Conservation (phyloP, 2,797 vertebrate genomes). For the Macropus fuliginosus region DNA sequence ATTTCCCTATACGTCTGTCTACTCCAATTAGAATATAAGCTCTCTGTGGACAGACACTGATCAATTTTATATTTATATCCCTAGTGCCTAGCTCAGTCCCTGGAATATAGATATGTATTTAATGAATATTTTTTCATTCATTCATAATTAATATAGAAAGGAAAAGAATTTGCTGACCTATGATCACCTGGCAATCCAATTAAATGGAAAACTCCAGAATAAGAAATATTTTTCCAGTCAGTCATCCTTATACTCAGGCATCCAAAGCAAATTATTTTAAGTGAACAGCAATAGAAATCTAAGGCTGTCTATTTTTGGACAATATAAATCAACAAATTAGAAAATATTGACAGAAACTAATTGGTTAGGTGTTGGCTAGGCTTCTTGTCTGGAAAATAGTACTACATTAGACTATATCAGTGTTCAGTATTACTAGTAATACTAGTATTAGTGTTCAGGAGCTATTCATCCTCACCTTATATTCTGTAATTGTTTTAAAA, state of each 20-base stretch:
- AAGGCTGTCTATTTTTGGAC: constrained; percentile 56
- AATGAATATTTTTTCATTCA: neutral
- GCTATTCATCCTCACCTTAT: neutral
- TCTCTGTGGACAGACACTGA: neutral
- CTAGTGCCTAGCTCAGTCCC: neutral
- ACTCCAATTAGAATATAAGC: neutral
- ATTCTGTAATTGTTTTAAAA: constrained; percentile 58
- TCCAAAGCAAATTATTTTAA: neutral
- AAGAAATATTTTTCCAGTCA: neutral
- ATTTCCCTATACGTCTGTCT: neutral
- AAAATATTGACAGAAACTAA: constrained; percentile 50
- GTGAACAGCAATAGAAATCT: neutral
- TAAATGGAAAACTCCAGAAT: constrained; percentile 48
- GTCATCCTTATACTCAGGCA: constrained; percentile 11
- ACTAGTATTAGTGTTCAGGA: constrained; percentile 26
- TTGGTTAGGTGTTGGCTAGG: constrained; percentile 21
- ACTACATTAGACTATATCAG: constrained; percentile 30
- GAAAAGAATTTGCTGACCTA: neutral
- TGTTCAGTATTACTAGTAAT: neutral
- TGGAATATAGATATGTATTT: neutral
- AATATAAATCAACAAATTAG: constrained; percentile 33
- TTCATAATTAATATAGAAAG: neutral
- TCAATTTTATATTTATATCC: neutral
- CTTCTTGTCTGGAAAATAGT: constrained; percentile 20
- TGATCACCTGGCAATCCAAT: neutral